Conservation (phyloP, 2,113 vertebrate genomes). For the Speoplatyrhinus poulsoni region DNA sequence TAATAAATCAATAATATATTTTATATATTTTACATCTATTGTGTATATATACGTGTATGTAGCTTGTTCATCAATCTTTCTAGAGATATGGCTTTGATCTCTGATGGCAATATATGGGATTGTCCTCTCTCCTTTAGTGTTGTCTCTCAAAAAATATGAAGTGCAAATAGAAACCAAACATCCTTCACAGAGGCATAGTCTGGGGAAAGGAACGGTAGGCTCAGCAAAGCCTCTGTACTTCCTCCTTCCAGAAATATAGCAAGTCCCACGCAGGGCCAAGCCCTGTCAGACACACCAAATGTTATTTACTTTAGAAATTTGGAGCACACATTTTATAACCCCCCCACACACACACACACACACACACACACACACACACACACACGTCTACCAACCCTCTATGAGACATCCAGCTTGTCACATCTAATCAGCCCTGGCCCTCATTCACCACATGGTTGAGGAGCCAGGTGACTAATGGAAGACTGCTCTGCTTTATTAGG, state of each 20-base stretch:
- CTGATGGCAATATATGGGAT: constrained; percentile 1
- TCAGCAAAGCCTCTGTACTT: constrained; percentile 62
- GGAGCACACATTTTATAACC: not conserved
- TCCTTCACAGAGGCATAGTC: constrained; percentile 23
- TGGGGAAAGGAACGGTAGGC: constrained; percentile 57
- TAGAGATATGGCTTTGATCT: too few species aligned
- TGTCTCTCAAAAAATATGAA: constrained; percentile 22
- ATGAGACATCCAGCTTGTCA: constrained; percentile 38
- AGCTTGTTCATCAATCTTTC: too few species aligned
- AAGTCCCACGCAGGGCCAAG: constrained; percentile 49
- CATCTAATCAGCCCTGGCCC: constrained; percentile 46
- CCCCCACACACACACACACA: not conserved
- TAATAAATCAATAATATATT: not conserved
- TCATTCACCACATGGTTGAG: constrained; percentile 22
- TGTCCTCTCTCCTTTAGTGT: not conserved
- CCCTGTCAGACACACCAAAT: constrained; percentile 52
- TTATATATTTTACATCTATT: not conserved
- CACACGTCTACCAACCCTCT: not conserved
- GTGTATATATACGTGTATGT: not conserved
- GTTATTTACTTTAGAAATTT: constrained; percentile 39
- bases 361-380: not conserved
- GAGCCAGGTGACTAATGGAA: constrained; percentile 49
- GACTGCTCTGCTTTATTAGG: constrained; percentile 28
- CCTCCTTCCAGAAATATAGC: constrained; percentile 47
- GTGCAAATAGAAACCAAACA: constrained; percentile 34